Percentiles rank a stretch among this genome's conserved stretches.
These are phyloP conservation scores for Mercenaria mercenaria DNA, from an alignment of 1,140 invertebrate species.

Conservation along the genomic window DNA sequence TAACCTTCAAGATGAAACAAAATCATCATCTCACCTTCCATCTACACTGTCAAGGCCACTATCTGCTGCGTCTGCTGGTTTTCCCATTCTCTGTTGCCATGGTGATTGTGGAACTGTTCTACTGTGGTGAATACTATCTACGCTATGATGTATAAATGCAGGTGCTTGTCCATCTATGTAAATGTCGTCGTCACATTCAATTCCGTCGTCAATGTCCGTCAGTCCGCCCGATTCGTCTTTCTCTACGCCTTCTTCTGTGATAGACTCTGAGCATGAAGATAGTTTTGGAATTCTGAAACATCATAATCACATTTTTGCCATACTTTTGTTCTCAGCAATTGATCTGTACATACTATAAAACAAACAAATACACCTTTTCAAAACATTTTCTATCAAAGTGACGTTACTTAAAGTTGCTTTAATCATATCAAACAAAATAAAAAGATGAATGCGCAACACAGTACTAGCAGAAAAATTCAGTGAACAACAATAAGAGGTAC, in stretches of 20 bases:
- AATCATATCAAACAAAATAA: too few species aligned
- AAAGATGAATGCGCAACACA: too few species aligned
- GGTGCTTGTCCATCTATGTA: slow-evolving; percentile 56
- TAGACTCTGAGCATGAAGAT: slow-evolving; percentile 51
- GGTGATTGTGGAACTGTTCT: slow-evolving; percentile 30
- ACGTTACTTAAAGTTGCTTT: too few species aligned
- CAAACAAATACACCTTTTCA: too few species aligned
- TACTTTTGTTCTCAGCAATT: too few species aligned
- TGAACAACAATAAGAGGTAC: too few species aligned
- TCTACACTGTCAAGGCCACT: slow-evolving; percentile 14
- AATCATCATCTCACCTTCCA: slow-evolving; percentile 39
- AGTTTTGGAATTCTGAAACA: slow-evolving; percentile 46
- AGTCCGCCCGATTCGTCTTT: slow-evolving; percentile 52
- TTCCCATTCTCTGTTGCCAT: slow-evolving; percentile 17
- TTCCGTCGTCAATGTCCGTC: slow-evolving; percentile 64
- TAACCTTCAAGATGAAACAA: too few species aligned
- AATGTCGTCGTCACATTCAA: slow-evolving; percentile 76
- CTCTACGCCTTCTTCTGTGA: slow-evolving; percentile 60
- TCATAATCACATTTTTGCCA: too few species aligned
- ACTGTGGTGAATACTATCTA: neutral
- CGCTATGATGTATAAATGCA: slow-evolving; percentile 59
- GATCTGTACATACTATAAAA: too few species aligned
- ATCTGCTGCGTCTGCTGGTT: neutral
- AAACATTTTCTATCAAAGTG: too few species aligned
- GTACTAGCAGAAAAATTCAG: too few species aligned